phyloP scores from a whole-genome alignment of 1,140 invertebrate species.

The Drosophila sechellia region DNA sequence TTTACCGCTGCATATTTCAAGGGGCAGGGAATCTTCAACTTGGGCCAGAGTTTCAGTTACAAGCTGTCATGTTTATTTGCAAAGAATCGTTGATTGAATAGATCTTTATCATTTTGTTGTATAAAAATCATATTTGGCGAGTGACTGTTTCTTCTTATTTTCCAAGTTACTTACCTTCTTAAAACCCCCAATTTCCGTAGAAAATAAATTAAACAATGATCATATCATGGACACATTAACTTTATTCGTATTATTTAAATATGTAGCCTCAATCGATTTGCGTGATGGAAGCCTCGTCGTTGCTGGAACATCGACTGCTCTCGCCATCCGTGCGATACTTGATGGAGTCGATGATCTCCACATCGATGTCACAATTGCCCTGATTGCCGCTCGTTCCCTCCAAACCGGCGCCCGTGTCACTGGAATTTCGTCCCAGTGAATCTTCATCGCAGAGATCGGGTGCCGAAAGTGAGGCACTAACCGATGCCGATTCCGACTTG shows the following conservation, averaged over 20 bases:
- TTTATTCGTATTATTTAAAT: not conserved
- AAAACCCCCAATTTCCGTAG: not conserved
- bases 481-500: constrained; percentile 72
- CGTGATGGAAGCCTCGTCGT: constrained; percentile 79
- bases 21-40: not conserved
- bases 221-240: not conserved
- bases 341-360: constrained; percentile 83
- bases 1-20: constrained; percentile 61
- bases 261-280: constrained; percentile 63
- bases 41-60: not conserved
- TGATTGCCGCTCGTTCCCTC: constrained; percentile 37
- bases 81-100: too few relatives aligned
- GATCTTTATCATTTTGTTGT: too few relatives aligned
- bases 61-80: not conserved
- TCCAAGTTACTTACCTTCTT: not conserved
- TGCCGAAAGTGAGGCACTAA: constrained; percentile 56
- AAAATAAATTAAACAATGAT: not conserved
- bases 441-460: constrained; percentile 75
- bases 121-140: too few relatives aligned
- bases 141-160: too few relatives aligned
- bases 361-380: constrained; percentile 77
- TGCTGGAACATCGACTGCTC: constrained; percentile 78
- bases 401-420: constrained; percentile 41
- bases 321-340: constrained; percentile 79
- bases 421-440: constrained; percentile 64